phyloP scores from a whole-genome alignment of 2,797 vertebrate genomes.

The Micrastur ruficollis region DNA sequence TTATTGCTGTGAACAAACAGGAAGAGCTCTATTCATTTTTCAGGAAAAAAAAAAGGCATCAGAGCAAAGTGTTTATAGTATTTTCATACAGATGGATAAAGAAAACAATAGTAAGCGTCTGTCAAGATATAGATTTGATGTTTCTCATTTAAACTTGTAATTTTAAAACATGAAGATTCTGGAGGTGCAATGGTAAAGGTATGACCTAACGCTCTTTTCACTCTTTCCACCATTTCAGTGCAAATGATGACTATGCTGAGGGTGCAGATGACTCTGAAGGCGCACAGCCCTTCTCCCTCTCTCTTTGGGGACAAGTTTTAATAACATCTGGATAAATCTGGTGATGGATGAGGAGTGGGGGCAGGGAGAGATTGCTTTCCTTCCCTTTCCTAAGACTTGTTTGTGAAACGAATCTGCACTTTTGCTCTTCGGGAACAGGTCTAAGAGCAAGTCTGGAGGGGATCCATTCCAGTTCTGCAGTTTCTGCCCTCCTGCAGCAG shows the following conservation, averaged over 20 bases:
- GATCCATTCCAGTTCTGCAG: neutral
- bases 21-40: slow-evolving; percentile 23
- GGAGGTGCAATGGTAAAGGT: neutral
- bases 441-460: neutral
- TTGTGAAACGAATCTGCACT: neutral
- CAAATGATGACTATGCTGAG: neutral
- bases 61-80: neutral
- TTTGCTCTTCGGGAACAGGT: fast-evolving
- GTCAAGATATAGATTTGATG: neutral
- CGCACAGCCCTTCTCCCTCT: neutral
- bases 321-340: neutral
- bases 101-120: neutral
- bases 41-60: neutral
- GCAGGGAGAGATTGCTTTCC: neutral
- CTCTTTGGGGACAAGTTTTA: neutral
- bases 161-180: neutral
- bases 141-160: neutral
- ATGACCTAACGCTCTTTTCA: neutral
- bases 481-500: neutral
- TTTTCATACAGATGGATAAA: neutral
- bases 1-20: slow-evolving; percentile 41
- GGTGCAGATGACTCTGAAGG: neutral
- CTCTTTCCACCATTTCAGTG: neutral
- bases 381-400: neutral
- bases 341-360: too few relatives aligned